Evolutionary conservation across 2,113 vertebrate species (phyloP), one percentile per base, ranked within the genome.

Genomic region (Takifugu bimaculatus): DNA sequence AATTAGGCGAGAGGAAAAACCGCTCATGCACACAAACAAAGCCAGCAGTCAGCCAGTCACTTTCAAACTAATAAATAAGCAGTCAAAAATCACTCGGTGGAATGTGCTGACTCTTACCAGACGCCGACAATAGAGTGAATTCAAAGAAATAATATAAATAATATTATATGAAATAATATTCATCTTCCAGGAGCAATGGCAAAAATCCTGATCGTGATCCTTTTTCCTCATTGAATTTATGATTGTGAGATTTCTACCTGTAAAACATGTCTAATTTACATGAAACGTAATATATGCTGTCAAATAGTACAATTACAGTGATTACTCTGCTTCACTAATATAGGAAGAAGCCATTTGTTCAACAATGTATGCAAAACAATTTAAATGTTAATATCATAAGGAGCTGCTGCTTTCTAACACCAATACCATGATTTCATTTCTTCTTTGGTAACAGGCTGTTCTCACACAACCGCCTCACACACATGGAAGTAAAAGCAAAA

Each of bases 1-100:
- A 76, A 84, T 85, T 68, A 77, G 65, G 42, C 54, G 65, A 25
- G 51, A 54, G 63, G 57, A 78, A 54, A 57, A 75, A 77, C 57
- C 68, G 42, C 54, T 65, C 48, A 57, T 54, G 61, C 43, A 57
- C 13, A 56, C 51, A 65, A 53, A 56, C 27, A 63, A 58, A 63
- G 45, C 35, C 53, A 50, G 51, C n/a, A 35, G 27, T 26, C 35
- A 64, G 53, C 43, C 13, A 45, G 35, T 65, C 29, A 42, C 47
- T 78, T 70, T 28, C n/a, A 43, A 68, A 62, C 60, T 68, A 61
- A 82, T 60, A 63, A 57, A 52, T 44, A 74, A 74, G 51, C 50
- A 70, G 59, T 70, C 57, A 65, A 43, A 26, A 54, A 56, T 64
- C 60, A 63, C 71, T 35, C 6, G 1, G 10, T 58, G 55, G 49